Conservation (phyloP, 2,797 vertebrate species). For the Gymnodraco acuticeps region DNA sequence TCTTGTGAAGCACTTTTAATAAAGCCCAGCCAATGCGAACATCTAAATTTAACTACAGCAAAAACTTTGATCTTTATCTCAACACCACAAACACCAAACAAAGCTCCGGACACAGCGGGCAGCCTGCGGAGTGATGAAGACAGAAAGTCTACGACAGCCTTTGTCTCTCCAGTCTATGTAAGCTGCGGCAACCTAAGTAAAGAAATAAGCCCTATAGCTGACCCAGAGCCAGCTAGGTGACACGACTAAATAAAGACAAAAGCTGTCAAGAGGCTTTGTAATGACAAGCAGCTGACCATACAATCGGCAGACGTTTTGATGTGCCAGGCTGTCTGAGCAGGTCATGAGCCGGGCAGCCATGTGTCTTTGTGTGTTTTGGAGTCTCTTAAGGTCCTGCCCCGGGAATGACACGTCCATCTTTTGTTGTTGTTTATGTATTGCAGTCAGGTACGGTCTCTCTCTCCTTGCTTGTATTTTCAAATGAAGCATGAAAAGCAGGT, state of each 20-base stretch:
- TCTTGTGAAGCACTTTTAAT: conserved; percentile 12
- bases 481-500: conserved; percentile 44
- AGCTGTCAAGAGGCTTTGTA: conserved; percentile 79
- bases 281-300: conserved; percentile 74
- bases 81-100: conserved; percentile 25
- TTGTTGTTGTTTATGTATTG: conserved; percentile 50
- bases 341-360: conserved; percentile 49
- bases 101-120: conserved; percentile 38
- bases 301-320: conserved; percentile 47
- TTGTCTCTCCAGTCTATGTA: conserved; percentile 65
- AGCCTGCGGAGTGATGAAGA: conserved; percentile 51
- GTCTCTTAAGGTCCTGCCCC: conserved; percentile 27
- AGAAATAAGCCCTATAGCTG: conserved; percentile 72
- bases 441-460: conserved; percentile 29
- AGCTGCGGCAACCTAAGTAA: conserved; percentile 62
- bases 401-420: conserved; percentile 36
- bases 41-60: conserved; percentile 61
- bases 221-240: conserved; percentile 70
- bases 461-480: conserved; percentile 9
- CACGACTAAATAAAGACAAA: conserved; percentile 81
- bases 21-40: background rate
- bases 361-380: conserved; percentile 35
- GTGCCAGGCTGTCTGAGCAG: conserved; percentile 56
- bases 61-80: conserved; percentile 46
- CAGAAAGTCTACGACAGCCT: conserved; percentile 47